These are phyloP conservation scores for Phylloscopus trochiloides DNA, from an alignment of 2,113 vertebrate genomes.

Conservation along the genomic window DNA sequence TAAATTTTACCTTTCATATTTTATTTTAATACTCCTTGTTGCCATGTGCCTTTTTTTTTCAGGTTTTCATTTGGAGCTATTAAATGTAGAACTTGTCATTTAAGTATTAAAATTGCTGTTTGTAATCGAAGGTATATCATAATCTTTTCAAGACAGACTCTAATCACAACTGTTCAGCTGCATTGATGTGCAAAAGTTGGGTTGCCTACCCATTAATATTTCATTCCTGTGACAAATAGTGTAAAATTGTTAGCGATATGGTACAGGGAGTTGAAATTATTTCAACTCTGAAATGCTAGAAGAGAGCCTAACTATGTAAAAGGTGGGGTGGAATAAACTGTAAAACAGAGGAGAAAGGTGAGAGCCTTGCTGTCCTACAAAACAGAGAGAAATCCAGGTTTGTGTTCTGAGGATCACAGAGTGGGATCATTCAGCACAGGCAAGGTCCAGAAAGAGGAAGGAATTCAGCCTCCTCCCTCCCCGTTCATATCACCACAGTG, in stretches of 20 bases:
- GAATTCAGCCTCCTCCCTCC: background rate
- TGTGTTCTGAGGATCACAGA: background rate
- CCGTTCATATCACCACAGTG: rapidly evolving
- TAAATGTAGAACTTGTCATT: background rate
- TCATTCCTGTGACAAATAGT: background rate
- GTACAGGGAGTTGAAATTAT: background rate
- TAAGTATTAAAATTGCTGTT: background rate
- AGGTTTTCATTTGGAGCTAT: background rate
- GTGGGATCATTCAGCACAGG: rapidly evolving
- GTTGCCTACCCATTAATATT: background rate
- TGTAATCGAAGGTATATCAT: background rate
- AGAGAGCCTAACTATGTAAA: background rate
- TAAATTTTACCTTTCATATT: background rate
- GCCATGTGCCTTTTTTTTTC: background rate
- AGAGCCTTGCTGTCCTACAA: background rate
- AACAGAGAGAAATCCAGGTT: background rate
- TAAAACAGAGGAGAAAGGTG: background rate
- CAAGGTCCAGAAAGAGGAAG: background rate
- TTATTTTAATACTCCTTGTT: background rate
- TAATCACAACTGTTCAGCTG: background rate
- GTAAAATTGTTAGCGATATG: background rate
- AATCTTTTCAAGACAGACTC: background rate
- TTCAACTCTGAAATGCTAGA: background rate
- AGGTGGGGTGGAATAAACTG: background rate
- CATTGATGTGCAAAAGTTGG: background rate